These are phyloP conservation scores for Drosophila pectinifera DNA, from an alignment of 1,140 invertebrate species.

Conservation along the genomic window DNA sequence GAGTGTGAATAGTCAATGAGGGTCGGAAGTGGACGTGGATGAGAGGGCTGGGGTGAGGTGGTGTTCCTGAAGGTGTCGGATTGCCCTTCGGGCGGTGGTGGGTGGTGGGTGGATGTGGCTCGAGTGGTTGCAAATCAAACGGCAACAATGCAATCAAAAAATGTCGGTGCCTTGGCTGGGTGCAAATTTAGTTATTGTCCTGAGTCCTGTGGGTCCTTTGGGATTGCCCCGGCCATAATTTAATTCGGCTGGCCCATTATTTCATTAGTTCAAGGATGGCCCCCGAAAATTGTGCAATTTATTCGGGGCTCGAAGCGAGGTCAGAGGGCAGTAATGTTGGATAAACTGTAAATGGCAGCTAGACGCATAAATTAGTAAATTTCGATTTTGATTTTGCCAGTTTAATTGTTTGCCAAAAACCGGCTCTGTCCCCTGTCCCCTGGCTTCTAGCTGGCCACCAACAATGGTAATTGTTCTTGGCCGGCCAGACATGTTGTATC, in stretches of 20 bases:
- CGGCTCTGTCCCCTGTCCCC: slow-evolving; percentile 2
- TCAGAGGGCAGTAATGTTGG: slow-evolving; percentile 26
- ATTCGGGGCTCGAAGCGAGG: slow-evolving; percentile 14
- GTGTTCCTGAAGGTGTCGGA: slow-evolving; percentile 42
- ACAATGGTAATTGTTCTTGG: slow-evolving; percentile 58
- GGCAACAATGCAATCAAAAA: slow-evolving; percentile 82
- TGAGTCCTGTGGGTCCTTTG: slow-evolving; percentile 48
- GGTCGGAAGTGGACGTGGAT: slow-evolving; percentile 33
- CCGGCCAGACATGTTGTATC: slow-evolving; percentile 75
- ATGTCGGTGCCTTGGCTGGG: slow-evolving; percentile 58
- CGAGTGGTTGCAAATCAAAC: slow-evolving; percentile 67
- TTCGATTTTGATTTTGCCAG: slow-evolving; percentile 82
- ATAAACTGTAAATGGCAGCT: slow-evolving; percentile 73
- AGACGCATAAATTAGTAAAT: slow-evolving; percentile 80
- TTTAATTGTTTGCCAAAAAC: slow-evolving; percentile 72
- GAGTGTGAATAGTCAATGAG: slow-evolving; percentile 83
- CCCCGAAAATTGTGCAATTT: slow-evolving; percentile 48
- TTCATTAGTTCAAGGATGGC: slow-evolving; percentile 70
- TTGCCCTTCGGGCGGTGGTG: slow-evolving; percentile 24
- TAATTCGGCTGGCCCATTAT: slow-evolving; percentile 76
- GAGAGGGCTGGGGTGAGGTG: slow-evolving; percentile 13
- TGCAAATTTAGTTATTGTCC: slow-evolving; percentile 83
- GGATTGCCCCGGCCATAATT: slow-evolving; percentile 74
- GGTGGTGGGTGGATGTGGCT: slow-evolving; percentile 2
- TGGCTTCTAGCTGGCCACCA: background rate